Evolutionary conservation across 2,888 invertebrate species (phyloP), one percentile per base, ranked within the genome.

Genomic region (Seira ritae): DNA sequence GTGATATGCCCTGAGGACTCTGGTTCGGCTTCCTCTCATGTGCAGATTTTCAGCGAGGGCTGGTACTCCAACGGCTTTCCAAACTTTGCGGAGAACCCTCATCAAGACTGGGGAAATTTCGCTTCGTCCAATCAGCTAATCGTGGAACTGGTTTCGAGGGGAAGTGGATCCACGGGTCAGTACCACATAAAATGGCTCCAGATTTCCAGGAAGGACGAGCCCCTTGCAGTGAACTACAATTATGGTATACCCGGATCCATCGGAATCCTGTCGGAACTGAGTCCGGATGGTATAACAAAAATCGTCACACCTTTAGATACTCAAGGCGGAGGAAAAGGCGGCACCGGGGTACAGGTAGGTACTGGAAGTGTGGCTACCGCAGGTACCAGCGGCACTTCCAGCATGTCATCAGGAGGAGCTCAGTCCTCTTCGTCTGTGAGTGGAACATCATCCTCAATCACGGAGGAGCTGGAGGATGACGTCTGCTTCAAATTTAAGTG

Each of bases 1-100:
- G 85, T 86, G 71, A 86, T 86, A 66, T 86, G 86, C 79, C 86
- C 86, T 17, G 86, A 85, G 80, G 86, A 86, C 71, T 84, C 84
- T 55, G 71, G 83, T 66, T 81, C 81, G 19, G 84, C 80, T 4
- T 69, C 74, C 65, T 72, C 80, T 65, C 73, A 69, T 69, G 86
- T 86, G 66, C 68, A 86, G 76, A 81, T 86, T 55, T 86, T 84
- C 77, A 84, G 83, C 72, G 80, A 83, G 19, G 86, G 86, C 46
- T 86, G 86, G 86, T 73, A 70, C 60, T 80, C 83, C 31, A 71
- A 83, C 65, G 50, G 55, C 37, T 86, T 84, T 46, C 86, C 86
- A 24, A 86, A 86, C 75, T 85, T 86, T 77, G 85, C 80, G 1
- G 83, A 86, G 65, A 85, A 83, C 72, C 86, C 86, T 37, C 67